phyloP scores from a whole-genome alignment of 2,888 invertebrate genomes.

The Monopis laevigella region DNA sequence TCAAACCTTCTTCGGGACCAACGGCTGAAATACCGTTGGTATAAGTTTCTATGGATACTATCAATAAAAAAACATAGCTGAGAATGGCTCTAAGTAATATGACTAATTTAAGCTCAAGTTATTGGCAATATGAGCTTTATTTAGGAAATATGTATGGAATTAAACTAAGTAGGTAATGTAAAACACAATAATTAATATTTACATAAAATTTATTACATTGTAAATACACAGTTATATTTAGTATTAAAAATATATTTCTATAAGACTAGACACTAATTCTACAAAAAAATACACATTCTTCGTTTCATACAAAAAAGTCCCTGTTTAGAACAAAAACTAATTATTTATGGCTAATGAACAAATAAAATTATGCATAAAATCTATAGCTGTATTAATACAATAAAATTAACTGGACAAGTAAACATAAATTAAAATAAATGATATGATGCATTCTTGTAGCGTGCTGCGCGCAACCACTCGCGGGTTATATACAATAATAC shows the following conservation, averaged over 20 bases:
- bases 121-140: no score
- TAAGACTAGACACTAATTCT: slow-evolving; percentile 24
- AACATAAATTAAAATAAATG: slow-evolving; percentile 53
- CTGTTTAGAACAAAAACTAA: slow-evolving; percentile 26
- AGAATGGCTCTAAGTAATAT: no score
- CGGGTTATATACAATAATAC: slow-evolving; percentile 24
- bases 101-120: no score
- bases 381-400: not conserved
- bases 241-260: slow-evolving; percentile 5
- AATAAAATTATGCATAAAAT: not conserved
- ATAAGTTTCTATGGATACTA: no score
- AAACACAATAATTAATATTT: slow-evolving; percentile 7
- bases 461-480: slow-evolving; percentile 45
- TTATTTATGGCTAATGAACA: not conserved
- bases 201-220: slow-evolving; percentile 10
- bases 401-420: slow-evolving; percentile 6
- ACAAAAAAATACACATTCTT: slow-evolving; percentile 26
- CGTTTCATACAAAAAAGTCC: slow-evolving; percentile 65
- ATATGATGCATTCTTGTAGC: slow-evolving; percentile 68
- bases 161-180: no score
- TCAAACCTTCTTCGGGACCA: no score
- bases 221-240: not conserved
- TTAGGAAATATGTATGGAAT: no score
- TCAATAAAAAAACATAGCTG: no score
- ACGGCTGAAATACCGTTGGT: no score